Evolutionary conservation across 2,113 vertebrate species (phyloP).

Genomic region (Planiliza haematocheilus): DNA sequence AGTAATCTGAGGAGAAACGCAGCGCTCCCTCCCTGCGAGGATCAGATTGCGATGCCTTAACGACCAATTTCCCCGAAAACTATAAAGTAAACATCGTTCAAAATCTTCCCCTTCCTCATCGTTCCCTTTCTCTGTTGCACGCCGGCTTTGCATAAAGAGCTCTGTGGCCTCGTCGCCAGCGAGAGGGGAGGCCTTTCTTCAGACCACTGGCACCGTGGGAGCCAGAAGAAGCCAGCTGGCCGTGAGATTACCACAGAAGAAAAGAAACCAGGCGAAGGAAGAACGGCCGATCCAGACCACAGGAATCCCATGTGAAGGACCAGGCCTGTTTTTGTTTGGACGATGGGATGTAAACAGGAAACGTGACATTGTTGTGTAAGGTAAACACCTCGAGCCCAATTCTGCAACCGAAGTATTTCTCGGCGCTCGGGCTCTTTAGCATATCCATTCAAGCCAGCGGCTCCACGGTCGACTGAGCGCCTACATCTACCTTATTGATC

Average conservation of each 20-base stretch:
- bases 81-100: constrained; percentile 1
- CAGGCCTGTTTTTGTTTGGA: constrained; percentile 8
- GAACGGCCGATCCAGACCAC: background rate
- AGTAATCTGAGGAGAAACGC: background rate
- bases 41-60: background rate
- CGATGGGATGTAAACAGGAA: constrained; percentile 24
- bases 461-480: constrained; percentile 13
- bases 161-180: constrained; percentile 1
- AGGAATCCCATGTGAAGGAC: background rate
- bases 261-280: constrained; percentile 14
- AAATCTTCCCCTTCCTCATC: constrained; percentile 13
- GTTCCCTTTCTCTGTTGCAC: constrained; percentile 16
- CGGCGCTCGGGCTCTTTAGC: constrained; percentile 1
- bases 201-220: constrained; percentile 39
- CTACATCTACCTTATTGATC: constrained; percentile 59
- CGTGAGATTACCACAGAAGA: constrained; percentile 32
- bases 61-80: background rate
- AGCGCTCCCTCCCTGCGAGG: background rate
- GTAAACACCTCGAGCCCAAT: constrained; percentile 11
- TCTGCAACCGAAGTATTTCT: background rate
- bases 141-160: constrained; percentile 26
- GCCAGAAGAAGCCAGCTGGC: constrained; percentile 49
- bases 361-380: constrained; percentile 17
- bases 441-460: constrained; percentile 17
- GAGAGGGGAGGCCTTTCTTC: constrained; percentile 27